Percentiles rank a stretch among this genome's conserved stretches.
Evolutionary conservation across 1,140 invertebrate species (phyloP).

Genomic region (Pogonus chalceus): DNA sequence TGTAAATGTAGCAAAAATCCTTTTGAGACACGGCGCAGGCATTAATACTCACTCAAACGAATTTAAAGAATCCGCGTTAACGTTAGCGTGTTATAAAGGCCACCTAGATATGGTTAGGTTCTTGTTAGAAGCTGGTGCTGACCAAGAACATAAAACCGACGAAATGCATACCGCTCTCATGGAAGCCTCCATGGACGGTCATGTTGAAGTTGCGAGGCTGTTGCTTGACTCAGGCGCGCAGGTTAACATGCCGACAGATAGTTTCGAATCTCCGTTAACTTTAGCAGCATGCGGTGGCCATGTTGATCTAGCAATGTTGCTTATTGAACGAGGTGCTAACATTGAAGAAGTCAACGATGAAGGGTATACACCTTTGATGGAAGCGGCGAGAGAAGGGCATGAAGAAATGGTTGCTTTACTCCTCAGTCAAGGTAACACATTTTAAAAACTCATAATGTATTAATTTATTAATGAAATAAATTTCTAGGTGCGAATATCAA

Average conservation of each 20-base stretch:
- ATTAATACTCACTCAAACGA: constrained; percentile 99
- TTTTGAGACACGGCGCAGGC: constrained; percentile 85
- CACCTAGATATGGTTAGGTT: constrained; percentile 97
- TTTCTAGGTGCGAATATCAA: constrained; percentile 84
- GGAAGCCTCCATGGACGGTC: constrained; percentile 99
- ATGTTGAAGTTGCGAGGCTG: constrained; percentile 89
- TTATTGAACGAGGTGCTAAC: constrained; percentile 94
- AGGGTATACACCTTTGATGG: constrained; percentile 99
- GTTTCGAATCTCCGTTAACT: constrained; percentile 97
- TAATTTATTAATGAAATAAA: neutral
- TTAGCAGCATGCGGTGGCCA: constrained; percentile 97
- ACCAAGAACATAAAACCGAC: constrained; percentile 96
- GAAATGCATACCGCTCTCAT: constrained; percentile 99
- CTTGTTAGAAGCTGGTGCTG: constrained; percentile 85
- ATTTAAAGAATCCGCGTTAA: constrained; percentile 93
- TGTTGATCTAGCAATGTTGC: constrained; percentile 87
- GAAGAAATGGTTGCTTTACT: constrained; percentile 96
- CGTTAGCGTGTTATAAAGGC: constrained; percentile 90
- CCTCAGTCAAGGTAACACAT: constrained; percentile 65
- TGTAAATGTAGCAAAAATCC: constrained; percentile 86
- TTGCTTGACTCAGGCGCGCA: constrained; percentile 94
- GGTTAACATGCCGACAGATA: constrained; percentile 98
- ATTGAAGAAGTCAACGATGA: constrained; percentile 99
- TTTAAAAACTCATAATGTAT: constrained; percentile 10
- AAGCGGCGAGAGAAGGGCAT: constrained; percentile 95